Percentiles rank a stretch among this genome's conserved stretches.
phyloP scores from a whole-genome alignment of 2,888 invertebrate species.

The Lottia scabra region DNA sequence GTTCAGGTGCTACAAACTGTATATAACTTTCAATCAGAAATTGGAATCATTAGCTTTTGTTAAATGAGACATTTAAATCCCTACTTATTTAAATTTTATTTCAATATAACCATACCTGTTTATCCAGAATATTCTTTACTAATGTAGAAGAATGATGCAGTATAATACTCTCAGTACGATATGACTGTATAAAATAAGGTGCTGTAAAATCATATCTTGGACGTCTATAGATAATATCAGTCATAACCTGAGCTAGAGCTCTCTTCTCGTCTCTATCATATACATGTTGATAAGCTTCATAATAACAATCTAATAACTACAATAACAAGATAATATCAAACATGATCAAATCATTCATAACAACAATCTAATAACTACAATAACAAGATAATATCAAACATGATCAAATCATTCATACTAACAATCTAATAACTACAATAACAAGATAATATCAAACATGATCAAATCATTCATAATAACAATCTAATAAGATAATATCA shows the following conservation, averaged over 20 bases:
- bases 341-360: too few species aligned
- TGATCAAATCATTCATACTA: too few species aligned
- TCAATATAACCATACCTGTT: constrained; percentile 50
- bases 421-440: too few species aligned
- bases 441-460: too few species aligned
- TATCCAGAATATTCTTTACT: constrained; percentile 63
- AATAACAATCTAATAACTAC: constrained; percentile 68
- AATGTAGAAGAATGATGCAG: constrained; percentile 58
- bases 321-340: constrained; percentile 7
- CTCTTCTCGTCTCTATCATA: constrained; percentile 65
- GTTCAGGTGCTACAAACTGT: neutral
- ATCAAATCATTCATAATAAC: too few species aligned
- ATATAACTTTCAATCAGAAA: too few species aligned
- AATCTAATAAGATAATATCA: too few species aligned
- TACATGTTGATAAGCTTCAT: constrained; percentile 68
- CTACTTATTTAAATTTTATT: neutral
- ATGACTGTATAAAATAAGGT: constrained; percentile 63
- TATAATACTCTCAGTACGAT: constrained; percentile 63
- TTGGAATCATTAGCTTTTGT: too few species aligned
- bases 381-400: too few species aligned
- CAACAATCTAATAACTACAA: too few species aligned
- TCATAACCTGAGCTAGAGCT: constrained; percentile 63
- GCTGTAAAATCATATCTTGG: constrained; percentile 63
- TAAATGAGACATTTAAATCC: neutral
- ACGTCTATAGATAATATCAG: constrained; percentile 61